These are phyloP conservation scores for Xenopus laevis DNA, from an alignment of 2,113 vertebrate genomes.

Conservation along the genomic window DNA sequence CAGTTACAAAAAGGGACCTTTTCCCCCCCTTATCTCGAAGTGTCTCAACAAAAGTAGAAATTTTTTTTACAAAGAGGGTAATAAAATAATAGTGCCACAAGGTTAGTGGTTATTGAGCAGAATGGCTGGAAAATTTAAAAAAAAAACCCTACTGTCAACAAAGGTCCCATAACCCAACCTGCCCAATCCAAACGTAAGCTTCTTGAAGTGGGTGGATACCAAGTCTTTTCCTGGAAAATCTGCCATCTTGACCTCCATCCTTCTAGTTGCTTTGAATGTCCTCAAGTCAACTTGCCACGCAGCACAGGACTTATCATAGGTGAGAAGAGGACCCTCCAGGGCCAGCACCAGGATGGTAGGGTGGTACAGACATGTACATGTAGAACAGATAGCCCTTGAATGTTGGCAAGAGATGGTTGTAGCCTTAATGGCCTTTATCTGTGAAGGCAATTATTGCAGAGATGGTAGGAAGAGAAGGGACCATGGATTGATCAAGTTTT, in stretches of 20 bases:
- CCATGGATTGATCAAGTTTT: background rate
- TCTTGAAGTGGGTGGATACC: background rate
- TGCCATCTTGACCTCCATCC: background rate
- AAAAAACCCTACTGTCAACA: conserved; percentile 12
- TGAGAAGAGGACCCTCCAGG: conserved; percentile 16
- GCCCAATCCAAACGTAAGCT: background rate
- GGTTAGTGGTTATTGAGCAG: conserved; percentile 32
- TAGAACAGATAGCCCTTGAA: conserved; percentile 32
- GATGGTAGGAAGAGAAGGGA: conserved; percentile 3
- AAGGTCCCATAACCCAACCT: background rate
- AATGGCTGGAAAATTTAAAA: conserved; percentile 17
- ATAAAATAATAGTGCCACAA: conserved; percentile 24
- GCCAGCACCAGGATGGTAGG: conserved; percentile 25
- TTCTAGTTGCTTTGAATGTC: background rate
- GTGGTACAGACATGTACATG: background rate
- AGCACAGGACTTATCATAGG: background rate
- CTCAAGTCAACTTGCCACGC: background rate
- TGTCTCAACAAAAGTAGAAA: background rate
- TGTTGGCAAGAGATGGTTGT: conserved; percentile 33
- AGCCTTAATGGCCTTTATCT: conserved; percentile 8
- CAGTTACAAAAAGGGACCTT: too few species aligned
- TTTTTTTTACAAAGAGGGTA: too few species aligned
- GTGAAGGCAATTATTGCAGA: conserved; percentile 37
- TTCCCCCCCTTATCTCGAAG: too few species aligned
- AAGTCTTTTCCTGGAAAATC: background rate